Conservation (phyloP, 2,888 invertebrate species). For the Electrophaes corylata region DNA sequence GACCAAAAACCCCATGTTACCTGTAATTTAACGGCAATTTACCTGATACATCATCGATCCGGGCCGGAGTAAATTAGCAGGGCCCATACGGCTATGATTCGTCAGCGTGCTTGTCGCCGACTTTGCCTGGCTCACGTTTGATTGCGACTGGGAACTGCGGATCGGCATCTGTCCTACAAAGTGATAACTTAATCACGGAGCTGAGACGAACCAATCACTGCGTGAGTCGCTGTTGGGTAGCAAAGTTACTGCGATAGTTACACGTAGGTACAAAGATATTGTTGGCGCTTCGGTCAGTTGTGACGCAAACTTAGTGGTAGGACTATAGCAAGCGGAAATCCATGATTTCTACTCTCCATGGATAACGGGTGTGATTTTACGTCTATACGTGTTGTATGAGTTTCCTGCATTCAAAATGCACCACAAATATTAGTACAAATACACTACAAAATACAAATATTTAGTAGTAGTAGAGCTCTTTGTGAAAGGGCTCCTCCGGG, state of each 20-base stretch:
- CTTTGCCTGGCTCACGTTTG: conserved; percentile 67
- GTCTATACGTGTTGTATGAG: too few relatives aligned
- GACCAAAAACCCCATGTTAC: not conserved
- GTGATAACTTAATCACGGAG: conserved; percentile 44
- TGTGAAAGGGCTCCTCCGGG: too few relatives aligned
- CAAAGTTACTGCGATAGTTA: not conserved
- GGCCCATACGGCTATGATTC: conserved; percentile 55
- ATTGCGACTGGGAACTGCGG: conserved; percentile 63
- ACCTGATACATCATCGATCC: conserved; percentile 71
- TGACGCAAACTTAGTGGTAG: not conserved
- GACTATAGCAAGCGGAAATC: too few relatives aligned
- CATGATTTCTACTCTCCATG: too few relatives aligned
- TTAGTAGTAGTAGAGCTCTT: too few relatives aligned
- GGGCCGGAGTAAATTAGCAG: conserved; percentile 63
- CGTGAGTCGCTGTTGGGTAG: not conserved
- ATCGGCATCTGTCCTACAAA: conserved; percentile 46
- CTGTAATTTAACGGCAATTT: conserved; percentile 27
- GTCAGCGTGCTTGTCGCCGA: conserved; percentile 63
- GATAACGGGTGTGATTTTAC: too few relatives aligned
- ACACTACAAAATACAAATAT: too few relatives aligned
- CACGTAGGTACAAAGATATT: not conserved
- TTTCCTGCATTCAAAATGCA: too few relatives aligned
- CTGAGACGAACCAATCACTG: not conserved
- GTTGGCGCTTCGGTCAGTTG: too few relatives aligned
- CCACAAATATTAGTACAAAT: too few relatives aligned